Percentiles rank a stretch among this genome's conserved stretches.
phyloP scores from a whole-genome alignment of 2,113 vertebrate genomes.

The Gambusia holbrooki region DNA sequence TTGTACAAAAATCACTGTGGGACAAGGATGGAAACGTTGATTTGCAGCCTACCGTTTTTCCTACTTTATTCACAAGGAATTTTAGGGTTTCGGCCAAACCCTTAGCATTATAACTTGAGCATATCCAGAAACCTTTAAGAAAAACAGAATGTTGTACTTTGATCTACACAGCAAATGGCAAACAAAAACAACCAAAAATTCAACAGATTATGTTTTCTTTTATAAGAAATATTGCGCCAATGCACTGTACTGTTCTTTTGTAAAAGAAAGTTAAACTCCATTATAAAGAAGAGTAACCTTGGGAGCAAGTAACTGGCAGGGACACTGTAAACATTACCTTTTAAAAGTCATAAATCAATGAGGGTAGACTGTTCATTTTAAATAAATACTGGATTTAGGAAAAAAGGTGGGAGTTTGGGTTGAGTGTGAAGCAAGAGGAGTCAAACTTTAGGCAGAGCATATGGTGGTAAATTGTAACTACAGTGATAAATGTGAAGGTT shows the following conservation, averaged over 20 bases:
- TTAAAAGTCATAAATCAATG: constrained; percentile 70
- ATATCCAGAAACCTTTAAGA: constrained; percentile 46
- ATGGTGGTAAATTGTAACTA: constrained; percentile 6
- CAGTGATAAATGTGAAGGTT: constrained; percentile 30
- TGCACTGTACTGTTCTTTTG: constrained; percentile 39
- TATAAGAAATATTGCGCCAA: constrained; percentile 35
- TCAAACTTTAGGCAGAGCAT: constrained; percentile 34
- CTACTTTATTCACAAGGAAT: constrained; percentile 11
- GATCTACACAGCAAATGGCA: constrained; percentile 25
- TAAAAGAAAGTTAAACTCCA: constrained; percentile 47
- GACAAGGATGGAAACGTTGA: constrained; percentile 46
- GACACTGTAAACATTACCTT: constrained; percentile 62
- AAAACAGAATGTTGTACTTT: constrained; percentile 25
- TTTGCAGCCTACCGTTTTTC: constrained; percentile 33
- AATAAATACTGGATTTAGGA: constrained; percentile 67
- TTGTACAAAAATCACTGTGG: constrained; percentile 52
- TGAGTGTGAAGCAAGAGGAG: constrained; percentile 10
- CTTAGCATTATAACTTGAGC: constrained; percentile 21
- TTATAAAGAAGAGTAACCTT: constrained; percentile 44
- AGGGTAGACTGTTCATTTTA: constrained; percentile 67
- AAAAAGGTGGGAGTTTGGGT: constrained; percentile 11
- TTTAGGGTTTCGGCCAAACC: constrained; percentile 35
- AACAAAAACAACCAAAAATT: constrained; percentile 25
- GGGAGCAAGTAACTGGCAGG: constrained; percentile 65
- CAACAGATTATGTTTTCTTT: constrained; percentile 10